phyloP scores from a whole-genome alignment of 2,113 vertebrate species.

The Mus spicilegus region DNA sequence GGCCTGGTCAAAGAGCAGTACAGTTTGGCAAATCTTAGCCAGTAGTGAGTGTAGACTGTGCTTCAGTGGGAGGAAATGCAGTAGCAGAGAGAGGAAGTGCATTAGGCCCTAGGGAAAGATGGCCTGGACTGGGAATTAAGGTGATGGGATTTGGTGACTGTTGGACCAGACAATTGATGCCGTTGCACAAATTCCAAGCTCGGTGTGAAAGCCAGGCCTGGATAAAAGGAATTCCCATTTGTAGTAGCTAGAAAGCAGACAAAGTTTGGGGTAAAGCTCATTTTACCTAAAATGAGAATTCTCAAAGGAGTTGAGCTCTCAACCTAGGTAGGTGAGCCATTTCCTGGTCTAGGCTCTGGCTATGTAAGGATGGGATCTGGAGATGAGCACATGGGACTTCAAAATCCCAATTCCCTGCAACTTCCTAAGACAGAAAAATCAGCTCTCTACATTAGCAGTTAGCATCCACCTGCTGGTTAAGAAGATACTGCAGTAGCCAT shows the following conservation, averaged over 20 bases:
- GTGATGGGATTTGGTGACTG: background rate
- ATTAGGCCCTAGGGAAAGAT: background rate
- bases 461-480: background rate
- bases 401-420: background rate
- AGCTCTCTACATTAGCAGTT: background rate
- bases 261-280: background rate
- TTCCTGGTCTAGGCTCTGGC: background rate
- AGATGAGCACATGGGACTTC: accelerated
- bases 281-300: background rate
- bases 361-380: background rate
- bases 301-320: background rate
- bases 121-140: background rate
- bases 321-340: background rate
- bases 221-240: background rate
- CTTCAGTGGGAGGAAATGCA: background rate
- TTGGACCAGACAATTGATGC: background rate
- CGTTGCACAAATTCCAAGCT: background rate
- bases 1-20: background rate
- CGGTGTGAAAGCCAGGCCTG: background rate
- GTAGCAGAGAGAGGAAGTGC: background rate
- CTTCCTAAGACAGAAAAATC: background rate
- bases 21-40: background rate
- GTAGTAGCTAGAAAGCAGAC: background rate
- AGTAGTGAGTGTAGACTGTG: background rate
- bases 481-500: background rate